Evolutionary conservation across 2,113 vertebrate genomes (phyloP).

Genomic region (Scomber colias): DNA sequence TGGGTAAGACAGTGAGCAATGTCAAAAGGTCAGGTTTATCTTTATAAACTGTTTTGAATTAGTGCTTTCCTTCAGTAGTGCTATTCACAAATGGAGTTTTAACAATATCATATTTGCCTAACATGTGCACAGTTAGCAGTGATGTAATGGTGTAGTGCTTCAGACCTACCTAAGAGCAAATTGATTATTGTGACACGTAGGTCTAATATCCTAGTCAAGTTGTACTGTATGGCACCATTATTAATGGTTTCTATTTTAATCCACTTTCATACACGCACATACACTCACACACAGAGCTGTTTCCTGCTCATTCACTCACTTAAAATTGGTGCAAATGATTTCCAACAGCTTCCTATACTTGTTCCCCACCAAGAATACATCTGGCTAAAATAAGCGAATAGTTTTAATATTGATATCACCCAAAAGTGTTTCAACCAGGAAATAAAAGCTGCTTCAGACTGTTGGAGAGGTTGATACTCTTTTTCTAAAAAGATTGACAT

Average conservation of each 20-base stretch:
- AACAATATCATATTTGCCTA: conserved; percentile 44
- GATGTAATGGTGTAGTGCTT: conserved; percentile 67
- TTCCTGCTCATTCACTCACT: conserved; percentile 32
- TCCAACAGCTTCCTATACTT: conserved; percentile 23
- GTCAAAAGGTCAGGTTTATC: conserved; percentile 60
- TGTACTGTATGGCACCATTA: conserved; percentile 67
- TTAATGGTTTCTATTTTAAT: conserved; percentile 59
- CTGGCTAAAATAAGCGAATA: conserved; percentile 50
- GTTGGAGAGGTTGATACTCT: neutral
- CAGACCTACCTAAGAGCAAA: conserved; percentile 63
- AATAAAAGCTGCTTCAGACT: conserved; percentile 45
- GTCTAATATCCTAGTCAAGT: conserved; percentile 62
- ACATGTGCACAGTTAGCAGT: conserved; percentile 70
- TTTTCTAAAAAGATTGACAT: conserved; percentile 12
- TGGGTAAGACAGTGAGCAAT: conserved; percentile 78
- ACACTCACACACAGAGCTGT: conserved; percentile 45
- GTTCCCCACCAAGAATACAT: conserved; percentile 51
- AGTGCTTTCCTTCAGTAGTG: conserved; percentile 79
- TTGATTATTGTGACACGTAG: conserved; percentile 49
- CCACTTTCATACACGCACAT: conserved; percentile 38
- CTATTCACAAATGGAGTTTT: conserved; percentile 68
- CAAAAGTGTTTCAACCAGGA: conserved; percentile 27
- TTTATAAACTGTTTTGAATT: conserved; percentile 65
- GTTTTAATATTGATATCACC: conserved; percentile 20
- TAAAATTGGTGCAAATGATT: conserved; percentile 51